Evolutionary conservation across 2,113 vertebrate genomes (phyloP).

Genomic region (Neofelis nebulosa): DNA sequence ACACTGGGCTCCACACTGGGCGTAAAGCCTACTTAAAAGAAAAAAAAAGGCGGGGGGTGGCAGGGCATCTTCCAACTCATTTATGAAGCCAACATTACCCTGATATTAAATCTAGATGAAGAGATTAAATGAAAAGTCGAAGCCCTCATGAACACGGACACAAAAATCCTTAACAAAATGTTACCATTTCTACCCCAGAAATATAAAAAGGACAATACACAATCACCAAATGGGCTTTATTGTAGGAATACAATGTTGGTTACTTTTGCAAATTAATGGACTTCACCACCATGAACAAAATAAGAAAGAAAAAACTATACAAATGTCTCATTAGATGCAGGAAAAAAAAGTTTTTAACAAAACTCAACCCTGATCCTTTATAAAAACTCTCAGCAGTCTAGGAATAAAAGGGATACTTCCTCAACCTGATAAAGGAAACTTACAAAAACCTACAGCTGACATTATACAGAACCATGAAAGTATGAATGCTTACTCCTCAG

Average conservation of each 20-base stretch:
- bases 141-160: neutral
- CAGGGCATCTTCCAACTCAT: neutral
- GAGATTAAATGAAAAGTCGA: neutral
- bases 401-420: neutral
- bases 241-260: neutral
- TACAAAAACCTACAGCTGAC: neutral
- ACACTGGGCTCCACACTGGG: too few species aligned
- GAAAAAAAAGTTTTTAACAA: neutral
- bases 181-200: neutral
- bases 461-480: neutral
- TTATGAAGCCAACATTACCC: neutral
- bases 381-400: neutral
- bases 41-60: neutral
- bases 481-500: neutral
- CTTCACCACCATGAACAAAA: neutral
- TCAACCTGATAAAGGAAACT: neutral
- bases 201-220: neutral
- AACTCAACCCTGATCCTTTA: neutral
- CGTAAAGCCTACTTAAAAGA: too few species aligned
- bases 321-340: neutral
- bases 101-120: neutral
- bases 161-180: neutral
- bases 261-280: neutral
- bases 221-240: neutral
- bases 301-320: neutral